phyloP scores from a whole-genome alignment of 2,888 invertebrate species.

The Caenorhabditis plicata region DNA sequence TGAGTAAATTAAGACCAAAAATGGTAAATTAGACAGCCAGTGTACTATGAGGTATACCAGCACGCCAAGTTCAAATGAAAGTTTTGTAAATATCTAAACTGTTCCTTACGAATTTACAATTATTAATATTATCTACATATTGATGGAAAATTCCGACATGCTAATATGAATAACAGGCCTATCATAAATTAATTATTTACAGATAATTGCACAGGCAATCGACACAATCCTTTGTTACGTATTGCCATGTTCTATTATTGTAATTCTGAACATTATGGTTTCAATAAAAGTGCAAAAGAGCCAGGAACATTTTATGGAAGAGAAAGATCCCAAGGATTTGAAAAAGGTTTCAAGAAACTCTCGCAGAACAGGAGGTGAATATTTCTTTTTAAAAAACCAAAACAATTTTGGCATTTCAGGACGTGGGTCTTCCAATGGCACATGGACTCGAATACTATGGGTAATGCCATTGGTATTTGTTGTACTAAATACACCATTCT shows the following conservation, averaged over 20 bases:
- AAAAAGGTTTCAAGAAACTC: constrained; percentile 28
- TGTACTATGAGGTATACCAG: too few species aligned
- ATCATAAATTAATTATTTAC: too few species aligned
- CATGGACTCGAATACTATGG: constrained; percentile 59
- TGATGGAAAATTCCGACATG: too few species aligned
- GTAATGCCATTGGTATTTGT: constrained; percentile 65
- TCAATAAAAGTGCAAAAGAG: constrained; percentile 47
- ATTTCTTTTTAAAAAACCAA: not conserved
- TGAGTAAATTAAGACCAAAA: too few species aligned
- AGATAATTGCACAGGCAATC: constrained; percentile 52
- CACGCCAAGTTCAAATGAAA: too few species aligned
- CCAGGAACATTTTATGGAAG: constrained; percentile 29
- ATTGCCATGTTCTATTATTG: constrained; percentile 60
- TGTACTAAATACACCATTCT: constrained; percentile 63
- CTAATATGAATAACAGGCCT: too few species aligned
- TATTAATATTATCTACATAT: too few species aligned
- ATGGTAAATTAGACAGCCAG: too few species aligned
- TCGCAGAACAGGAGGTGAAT: constrained; percentile 33
- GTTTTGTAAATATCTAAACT: too few species aligned
- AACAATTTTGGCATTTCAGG: not conserved
- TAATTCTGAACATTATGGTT: constrained; percentile 57
- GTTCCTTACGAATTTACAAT: too few species aligned
- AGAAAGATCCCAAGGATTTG: too few species aligned
- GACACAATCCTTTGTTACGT: constrained; percentile 62
- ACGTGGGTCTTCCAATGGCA: constrained; percentile 32